These are phyloP conservation scores for Drosophila infuscata DNA, from an alignment of 2,888 invertebrate genomes.

Conservation along the genomic window DNA sequence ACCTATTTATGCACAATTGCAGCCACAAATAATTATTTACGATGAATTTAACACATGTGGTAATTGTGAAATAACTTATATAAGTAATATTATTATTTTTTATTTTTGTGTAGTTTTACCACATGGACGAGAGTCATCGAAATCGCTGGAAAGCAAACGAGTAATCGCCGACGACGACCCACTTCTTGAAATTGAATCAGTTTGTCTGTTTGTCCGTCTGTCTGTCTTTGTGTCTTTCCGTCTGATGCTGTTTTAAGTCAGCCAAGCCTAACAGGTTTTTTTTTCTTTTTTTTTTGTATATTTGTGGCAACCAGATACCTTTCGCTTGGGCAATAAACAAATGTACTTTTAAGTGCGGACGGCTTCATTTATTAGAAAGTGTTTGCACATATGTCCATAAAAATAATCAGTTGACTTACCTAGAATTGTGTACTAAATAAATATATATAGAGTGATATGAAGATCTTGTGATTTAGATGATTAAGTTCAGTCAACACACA, in stretches of 20 bases:
- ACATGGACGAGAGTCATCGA: conserved; percentile 7
- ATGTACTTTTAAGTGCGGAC: conserved; percentile 19
- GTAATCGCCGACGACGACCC: conserved; percentile 37
- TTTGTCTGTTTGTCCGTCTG: conserved; percentile 37
- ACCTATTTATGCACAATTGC: not conserved
- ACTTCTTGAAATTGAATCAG: conserved; percentile 49
- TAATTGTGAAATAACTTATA: not conserved
- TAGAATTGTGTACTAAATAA: not conserved
- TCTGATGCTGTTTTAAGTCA: conserved; percentile 11
- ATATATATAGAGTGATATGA: not conserved
- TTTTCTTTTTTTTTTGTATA: conserved; percentile 14
- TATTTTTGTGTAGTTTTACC: conserved; percentile 7
- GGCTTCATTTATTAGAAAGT: conserved; percentile 23
- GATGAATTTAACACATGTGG: not conserved
- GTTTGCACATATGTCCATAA: conserved; percentile 5
- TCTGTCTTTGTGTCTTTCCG: conserved; percentile 24
- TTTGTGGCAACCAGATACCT: conserved; percentile 30
- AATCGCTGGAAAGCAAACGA: conserved; percentile 20
- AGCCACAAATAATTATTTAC: not conserved
- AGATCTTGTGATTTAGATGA: not conserved
- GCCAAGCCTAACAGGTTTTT: conserved; percentile 47
- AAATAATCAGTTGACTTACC: not conserved
- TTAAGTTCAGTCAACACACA: not conserved
- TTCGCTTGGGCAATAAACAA: conserved; percentile 31
- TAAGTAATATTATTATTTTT: not conserved